phyloP scores from a whole-genome alignment of 2,888 invertebrate species.

The Pardosa pseudoannulata region DNA sequence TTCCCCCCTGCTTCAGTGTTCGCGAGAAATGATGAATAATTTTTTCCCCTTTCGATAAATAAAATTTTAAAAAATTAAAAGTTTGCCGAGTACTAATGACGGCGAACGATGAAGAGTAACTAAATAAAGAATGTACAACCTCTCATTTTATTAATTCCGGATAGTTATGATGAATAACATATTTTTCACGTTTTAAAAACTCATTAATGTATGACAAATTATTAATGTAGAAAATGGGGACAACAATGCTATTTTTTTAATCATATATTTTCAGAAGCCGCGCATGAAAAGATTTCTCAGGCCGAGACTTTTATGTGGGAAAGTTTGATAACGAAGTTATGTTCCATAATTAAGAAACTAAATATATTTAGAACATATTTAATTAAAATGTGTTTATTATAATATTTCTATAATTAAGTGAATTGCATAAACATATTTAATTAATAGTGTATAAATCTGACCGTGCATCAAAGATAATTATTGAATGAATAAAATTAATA shows the following conservation, averaged over 20 bases:
- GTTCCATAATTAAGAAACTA: too few relatives aligned
- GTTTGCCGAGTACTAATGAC: slow-evolving; percentile 37
- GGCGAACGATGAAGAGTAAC: neutral
- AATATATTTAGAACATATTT: too few relatives aligned
- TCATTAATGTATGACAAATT: slow-evolving; percentile 23
- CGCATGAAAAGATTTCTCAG: too few relatives aligned
- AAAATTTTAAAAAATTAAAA: slow-evolving; percentile 40
- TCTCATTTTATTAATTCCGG: slow-evolving; percentile 38
- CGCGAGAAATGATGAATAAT: slow-evolving; percentile 14
- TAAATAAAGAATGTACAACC: slow-evolving; percentile 5
- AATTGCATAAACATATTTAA: too few relatives aligned
- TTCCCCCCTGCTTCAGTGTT: slow-evolving; percentile 20
- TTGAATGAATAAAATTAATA: too few relatives aligned
- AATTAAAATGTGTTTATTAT: too few relatives aligned
- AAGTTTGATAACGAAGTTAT: too few relatives aligned
- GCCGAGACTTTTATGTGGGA: too few relatives aligned
- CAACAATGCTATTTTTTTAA: neutral
- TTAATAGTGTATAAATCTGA: too few relatives aligned
- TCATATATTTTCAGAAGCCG: too few relatives aligned
- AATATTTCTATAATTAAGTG: too few relatives aligned
- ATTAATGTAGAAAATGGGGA: neutral
- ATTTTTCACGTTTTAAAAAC: slow-evolving; percentile 48
- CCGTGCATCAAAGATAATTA: too few relatives aligned
- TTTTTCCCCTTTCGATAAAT: slow-evolving; percentile 25
- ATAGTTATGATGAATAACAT: slow-evolving; percentile 28